These are phyloP conservation scores for Notarius lentiginosus DNA, from an alignment of 2,113 vertebrate species.

Conservation along the genomic window DNA sequence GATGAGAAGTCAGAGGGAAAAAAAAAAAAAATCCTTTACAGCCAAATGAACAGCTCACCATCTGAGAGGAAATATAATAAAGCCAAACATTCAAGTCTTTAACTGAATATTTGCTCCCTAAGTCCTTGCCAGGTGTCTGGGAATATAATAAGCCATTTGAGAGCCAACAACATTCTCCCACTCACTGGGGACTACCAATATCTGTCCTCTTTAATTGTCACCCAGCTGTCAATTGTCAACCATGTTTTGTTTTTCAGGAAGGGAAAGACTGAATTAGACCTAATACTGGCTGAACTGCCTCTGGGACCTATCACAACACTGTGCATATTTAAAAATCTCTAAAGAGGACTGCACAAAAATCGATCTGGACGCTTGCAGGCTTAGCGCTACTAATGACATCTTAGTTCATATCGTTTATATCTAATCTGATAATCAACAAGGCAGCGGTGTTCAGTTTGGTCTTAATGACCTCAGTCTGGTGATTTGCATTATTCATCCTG, in stretches of 20 bases:
- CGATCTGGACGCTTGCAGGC: neutral
- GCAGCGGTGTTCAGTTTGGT: slow-evolving; percentile 1
- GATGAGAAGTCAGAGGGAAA: too few relatives aligned
- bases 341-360: neutral
- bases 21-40: neutral
- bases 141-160: slow-evolving; percentile 50
- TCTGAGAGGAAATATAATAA: slow-evolving; percentile 43
- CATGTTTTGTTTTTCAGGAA: slow-evolving; percentile 40
- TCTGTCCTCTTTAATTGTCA: slow-evolving; percentile 57
- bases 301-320: slow-evolving; percentile 35
- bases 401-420: slow-evolving; percentile 2
- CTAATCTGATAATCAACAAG: slow-evolving; percentile 21
- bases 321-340: slow-evolving; percentile 31
- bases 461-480: slow-evolving; percentile 27
- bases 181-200: slow-evolving; percentile 43
- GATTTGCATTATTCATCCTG: slow-evolving; percentile 48
- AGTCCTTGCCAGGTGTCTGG: slow-evolving; percentile 55
- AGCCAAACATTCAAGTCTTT: slow-evolving; percentile 43
- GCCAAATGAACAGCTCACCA: slow-evolving; percentile 1
- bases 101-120: slow-evolving; percentile 50
- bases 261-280: slow-evolving; percentile 42
- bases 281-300: slow-evolving; percentile 46
- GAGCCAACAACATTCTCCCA: slow-evolving; percentile 49
- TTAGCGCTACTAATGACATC: neutral
- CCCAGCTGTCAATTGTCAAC: slow-evolving; percentile 55